Conservation (phyloP, 2,113 vertebrate species). For the Dinomys branickii region DNA sequence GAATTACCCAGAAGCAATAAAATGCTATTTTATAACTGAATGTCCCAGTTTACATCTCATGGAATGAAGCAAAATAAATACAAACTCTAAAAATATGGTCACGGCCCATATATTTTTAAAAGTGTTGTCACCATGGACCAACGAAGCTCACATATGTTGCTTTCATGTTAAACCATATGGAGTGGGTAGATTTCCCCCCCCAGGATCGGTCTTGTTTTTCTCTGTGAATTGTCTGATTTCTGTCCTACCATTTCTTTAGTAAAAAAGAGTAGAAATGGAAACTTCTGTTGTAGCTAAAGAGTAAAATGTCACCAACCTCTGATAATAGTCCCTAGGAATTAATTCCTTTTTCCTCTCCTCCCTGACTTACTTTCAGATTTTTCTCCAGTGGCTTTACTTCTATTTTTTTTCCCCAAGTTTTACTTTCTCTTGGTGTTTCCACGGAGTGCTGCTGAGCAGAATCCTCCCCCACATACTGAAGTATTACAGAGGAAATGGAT, state of each 20-base stretch:
- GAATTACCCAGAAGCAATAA: slow-evolving; percentile 76
- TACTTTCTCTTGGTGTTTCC: background rate
- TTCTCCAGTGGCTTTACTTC: background rate
- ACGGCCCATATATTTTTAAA: slow-evolving; percentile 68
- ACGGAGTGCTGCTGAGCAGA: background rate
- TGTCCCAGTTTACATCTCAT: slow-evolving; percentile 71
- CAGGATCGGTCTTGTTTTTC: background rate
- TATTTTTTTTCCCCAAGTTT: background rate
- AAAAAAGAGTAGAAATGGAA: background rate
- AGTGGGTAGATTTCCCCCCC: background rate
- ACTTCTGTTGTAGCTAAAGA: slow-evolving; percentile 4
- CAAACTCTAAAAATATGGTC: slow-evolving; percentile 74
- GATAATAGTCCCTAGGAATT: background rate
- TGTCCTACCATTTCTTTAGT: background rate
- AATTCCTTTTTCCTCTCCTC: background rate
- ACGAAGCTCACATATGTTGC: background rate
- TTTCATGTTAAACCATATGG: slow-evolving; percentile 51
- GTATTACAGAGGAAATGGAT: background rate
- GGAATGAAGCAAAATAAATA: slow-evolving; percentile 77
- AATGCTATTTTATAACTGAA: slow-evolving; percentile 63
- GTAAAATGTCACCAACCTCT: background rate
- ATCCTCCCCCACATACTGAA: background rate
- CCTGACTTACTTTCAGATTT: background rate
- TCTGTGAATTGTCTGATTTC: slow-evolving; percentile 10
- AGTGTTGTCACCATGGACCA: slow-evolving; percentile 58